Evolutionary conservation across 2,113 vertebrate species (phyloP), one percentile per base, ranked within the genome.

Genomic region (Dicentrarchus labrax): DNA sequence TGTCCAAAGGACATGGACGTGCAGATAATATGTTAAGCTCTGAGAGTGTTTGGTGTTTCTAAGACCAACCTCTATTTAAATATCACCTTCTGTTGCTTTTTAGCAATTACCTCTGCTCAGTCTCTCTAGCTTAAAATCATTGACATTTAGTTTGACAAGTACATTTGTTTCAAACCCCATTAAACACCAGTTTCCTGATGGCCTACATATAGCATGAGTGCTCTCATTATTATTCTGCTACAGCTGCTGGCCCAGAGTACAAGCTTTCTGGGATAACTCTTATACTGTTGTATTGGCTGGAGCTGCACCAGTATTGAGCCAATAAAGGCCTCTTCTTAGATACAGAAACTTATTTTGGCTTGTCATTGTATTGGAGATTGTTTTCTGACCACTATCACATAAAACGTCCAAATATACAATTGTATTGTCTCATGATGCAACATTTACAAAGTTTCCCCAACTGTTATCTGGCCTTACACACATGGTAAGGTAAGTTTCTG

Each of bases 101-200:
- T 30, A 30, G 30, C 30, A 30, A 30, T 30, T 30, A 30, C 30
- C 30, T 30, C 30, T 56, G 30, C 17, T 24, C 3, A 22, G 39
- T 9, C 36, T 56, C 1, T 72, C 30, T 1, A n/a, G 30, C 12
- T 1, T 48, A 12, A 22, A 21, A 10, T 19, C 24, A 12, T 5
- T 43, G 57, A 51, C 41, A 65, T 75, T 85, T 57, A 15, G 70
- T 36, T 56, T 64, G 67, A 72, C 59, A 71, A 47, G 77, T 65
- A 47, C 21, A 77, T 78, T 70, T 47, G 12, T 21, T 76, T 76
- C 38, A 77, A 53, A 67, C 24, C 48, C 64, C 62, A 82, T 68
- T 79, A 68, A 86, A 88, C 47, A 53, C 22, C 24, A 74, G 39
- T 61, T 19, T 60, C 45, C 19, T 17, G 10, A 9, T 5, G 0